A percentile compares a stretch with the other conserved stretches of the same genome.
phyloP scores from a whole-genome alignment of 2,888 invertebrate genomes.

The Gibbula magus region DNA sequence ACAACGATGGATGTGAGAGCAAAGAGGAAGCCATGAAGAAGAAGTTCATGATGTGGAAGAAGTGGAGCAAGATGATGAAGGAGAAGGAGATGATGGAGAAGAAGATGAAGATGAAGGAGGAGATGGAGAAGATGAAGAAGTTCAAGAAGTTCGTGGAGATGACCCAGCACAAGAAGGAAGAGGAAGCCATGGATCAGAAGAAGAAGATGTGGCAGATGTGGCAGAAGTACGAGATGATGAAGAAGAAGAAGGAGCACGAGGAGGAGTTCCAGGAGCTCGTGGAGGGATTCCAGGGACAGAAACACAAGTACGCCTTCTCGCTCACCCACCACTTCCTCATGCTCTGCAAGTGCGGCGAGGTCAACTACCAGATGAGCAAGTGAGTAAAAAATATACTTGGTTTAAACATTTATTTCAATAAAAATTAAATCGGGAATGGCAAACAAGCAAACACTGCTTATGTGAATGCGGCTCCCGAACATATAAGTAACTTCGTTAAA shows the following conservation, averaged over 20 bases:
- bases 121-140: slow-evolving; percentile 14
- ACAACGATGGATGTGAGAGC: neutral
- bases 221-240: neutral
- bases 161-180: neutral
- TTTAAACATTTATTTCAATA: no score
- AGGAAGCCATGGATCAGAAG: neutral
- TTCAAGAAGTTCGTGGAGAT: neutral
- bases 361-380: neutral
- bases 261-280: neutral
- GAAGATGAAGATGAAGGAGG: neutral
- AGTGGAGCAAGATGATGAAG: neutral
- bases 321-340: slow-evolving; percentile 16
- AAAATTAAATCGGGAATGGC: no score
- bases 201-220: slow-evolving; percentile 13
- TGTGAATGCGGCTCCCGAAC: no score
- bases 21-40: slow-evolving; percentile 1
- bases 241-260: slow-evolving; percentile 2
- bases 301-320: slow-evolving; percentile 3
- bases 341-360: slow-evolving; percentile 23
- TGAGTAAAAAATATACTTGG: neutral
- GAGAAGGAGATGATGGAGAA: slow-evolving; percentile 9
- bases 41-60: neutral
- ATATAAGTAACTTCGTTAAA: no score
- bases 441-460: no score
- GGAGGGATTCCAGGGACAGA: neutral